Evolutionary conservation across 2,888 invertebrate species (phyloP).

Genomic region (Isotomurus palustris): DNA sequence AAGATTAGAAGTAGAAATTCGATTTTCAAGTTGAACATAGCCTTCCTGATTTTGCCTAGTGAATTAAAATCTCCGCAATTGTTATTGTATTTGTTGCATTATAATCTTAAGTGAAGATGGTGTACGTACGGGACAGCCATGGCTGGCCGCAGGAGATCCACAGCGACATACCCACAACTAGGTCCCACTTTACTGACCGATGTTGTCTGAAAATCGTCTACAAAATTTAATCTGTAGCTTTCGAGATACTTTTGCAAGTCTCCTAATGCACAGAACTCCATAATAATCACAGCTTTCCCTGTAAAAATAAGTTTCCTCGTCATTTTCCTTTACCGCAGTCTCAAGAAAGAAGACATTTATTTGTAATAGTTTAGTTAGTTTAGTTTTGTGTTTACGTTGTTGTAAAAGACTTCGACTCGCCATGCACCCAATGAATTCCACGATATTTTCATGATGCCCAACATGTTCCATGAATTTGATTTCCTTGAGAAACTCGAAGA

Average conservation of each 20-base stretch:
- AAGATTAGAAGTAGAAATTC: constrained; percentile 13
- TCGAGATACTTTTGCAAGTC: neutral
- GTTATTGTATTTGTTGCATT: no score
- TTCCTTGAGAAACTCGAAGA: neutral
- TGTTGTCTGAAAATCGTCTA: neutral
- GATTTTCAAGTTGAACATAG: neutral
- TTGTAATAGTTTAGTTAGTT: no score
- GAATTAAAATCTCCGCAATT: no score
- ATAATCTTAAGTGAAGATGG: no score
- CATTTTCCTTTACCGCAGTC: neutral
- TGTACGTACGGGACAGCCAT: no score
- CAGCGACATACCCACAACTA: neutral
- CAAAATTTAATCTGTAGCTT: neutral
- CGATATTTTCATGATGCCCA: neutral
- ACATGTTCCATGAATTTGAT: neutral
- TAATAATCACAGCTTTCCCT: neutral
- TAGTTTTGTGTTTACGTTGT: neutral
- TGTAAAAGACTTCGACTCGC: neutral
- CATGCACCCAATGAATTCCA: neutral
- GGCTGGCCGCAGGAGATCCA: no score
- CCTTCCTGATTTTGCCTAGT: neutral
- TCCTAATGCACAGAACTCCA: neutral
- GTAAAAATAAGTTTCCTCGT: neutral
- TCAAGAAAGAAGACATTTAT: neutral
- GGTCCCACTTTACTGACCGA: no score